Evolutionary conservation across 2,797 vertebrate genomes (phyloP).

Genomic region (Lepilemur ruficaudatus): DNA sequence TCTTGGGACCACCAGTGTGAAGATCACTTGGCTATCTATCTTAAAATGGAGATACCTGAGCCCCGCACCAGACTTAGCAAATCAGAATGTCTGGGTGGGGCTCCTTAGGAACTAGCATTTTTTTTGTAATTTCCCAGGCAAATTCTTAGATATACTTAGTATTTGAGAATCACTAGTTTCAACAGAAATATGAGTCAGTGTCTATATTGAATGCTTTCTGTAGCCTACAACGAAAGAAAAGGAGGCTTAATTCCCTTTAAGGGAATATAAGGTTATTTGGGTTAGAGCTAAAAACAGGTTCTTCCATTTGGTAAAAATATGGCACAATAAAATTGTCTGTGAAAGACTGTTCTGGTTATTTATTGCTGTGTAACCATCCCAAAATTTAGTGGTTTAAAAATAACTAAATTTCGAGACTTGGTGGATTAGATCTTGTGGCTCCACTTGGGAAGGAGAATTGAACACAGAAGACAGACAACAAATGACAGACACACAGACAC

Average conservation of each 20-base stretch:
- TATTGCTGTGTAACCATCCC: neutral
- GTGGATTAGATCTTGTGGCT: neutral
- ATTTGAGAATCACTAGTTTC: neutral
- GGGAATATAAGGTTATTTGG: neutral
- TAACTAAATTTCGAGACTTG: neutral
- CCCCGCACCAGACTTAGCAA: neutral
- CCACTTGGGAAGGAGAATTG: no score
- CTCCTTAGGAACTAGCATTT: neutral
- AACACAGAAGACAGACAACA: no score
- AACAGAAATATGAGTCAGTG: neutral
- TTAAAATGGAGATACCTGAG: slow-evolving; percentile 25
- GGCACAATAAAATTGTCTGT: neutral
- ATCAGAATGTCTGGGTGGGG: neutral
- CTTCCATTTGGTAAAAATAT: slow-evolving; percentile 1
- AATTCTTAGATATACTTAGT: neutral
- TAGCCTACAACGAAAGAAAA: neutral
- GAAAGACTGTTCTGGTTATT: neutral
- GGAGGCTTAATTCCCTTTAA: neutral
- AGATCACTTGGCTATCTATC: neutral
- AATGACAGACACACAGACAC: no score
- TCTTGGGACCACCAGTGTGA: neutral
- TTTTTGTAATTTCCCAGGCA: neutral
- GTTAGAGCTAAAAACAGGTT: neutral
- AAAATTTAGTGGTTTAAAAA: neutral
- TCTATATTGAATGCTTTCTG: neutral